Evolutionary conservation across 2,888 invertebrate genomes (phyloP), one percentile per base, ranked within the genome.

Genomic region (Crematogaster levior): DNA sequence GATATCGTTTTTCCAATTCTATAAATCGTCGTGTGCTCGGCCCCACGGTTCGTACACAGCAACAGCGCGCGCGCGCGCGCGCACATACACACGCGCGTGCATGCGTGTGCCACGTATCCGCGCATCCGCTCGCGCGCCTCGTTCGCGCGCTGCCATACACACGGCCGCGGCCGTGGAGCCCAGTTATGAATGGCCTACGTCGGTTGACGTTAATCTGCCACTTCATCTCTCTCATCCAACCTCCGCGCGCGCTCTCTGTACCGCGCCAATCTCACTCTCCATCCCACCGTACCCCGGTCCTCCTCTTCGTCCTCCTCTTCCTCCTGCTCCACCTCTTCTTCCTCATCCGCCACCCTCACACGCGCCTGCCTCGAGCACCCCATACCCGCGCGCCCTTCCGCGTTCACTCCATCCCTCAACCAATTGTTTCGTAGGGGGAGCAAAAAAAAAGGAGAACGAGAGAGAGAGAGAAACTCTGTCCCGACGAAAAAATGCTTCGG

Each of bases 131-230:
- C 68, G 34, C 51, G 40, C 48, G 51, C 66, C 18, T 70, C 46
- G 40, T 72, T 60, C 81, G 61, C 74, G 30, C 61, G 63, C 68
- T 58, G 68, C 79, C 81, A 61, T 65, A 58, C 65, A 81, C 79
- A 84, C 70, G 80, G 73, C 72, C 65, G 61, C 68, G 84, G 82
- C 75, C 73, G 84, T 81, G 83, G 86, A 85, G 84, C 82, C 87
- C 90, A 85, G 90, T 90, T 90, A 90, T 90, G 90, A 90, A 90
- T 90, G 90, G 90, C 84, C 90, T 84, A 90, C 90, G 90, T 90
- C 90, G 90, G 90, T 89, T 90, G 90, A 90, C 90, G 90, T 90
- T 90, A 90, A 90, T 90, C 90, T 90, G 89, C 90, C 90, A 90
- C 90, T 90, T 89, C 88, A 88, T 89, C 89, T 88, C 89, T 88